Percentiles rank a stretch among this genome's conserved stretches.
Evolutionary conservation across 2,888 invertebrate genomes (phyloP).

Genomic region (Crioceris asparagi): DNA sequence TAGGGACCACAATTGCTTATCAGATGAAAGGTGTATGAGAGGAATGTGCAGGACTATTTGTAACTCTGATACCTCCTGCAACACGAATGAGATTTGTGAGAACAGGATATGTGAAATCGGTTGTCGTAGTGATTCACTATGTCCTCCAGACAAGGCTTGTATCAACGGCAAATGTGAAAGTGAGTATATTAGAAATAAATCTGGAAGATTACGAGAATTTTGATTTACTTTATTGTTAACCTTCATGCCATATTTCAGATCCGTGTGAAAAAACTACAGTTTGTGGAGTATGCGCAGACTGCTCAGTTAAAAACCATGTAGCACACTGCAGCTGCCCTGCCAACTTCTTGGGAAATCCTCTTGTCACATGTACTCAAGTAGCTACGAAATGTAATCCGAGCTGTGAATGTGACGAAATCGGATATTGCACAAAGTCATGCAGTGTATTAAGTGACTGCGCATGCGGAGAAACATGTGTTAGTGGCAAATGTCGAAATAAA

Average conservation of each 20-base stretch:
- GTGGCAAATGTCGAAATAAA: constrained; percentile 60
- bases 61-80: constrained; percentile 75
- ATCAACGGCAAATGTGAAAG: constrained; percentile 72
- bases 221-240: neutral
- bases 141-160: constrained; percentile 66
- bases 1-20: constrained; percentile 71
- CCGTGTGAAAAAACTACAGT: constrained; percentile 64
- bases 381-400: constrained; percentile 60
- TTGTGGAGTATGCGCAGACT: constrained; percentile 77
- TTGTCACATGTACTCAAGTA: constrained; percentile 64
- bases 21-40: constrained; percentile 75
- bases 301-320: constrained; percentile 72
- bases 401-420: constrained; percentile 72
- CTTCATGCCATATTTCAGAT: constrained; percentile 40
- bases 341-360: constrained; percentile 72
- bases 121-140: constrained; percentile 74
- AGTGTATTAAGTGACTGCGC: constrained; percentile 55
- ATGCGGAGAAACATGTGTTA: constrained; percentile 70
- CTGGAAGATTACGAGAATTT: neutral
- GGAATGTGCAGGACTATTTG: constrained; percentile 78
- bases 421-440: constrained; percentile 68
- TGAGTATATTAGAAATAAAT: constrained; percentile 30
- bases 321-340: constrained; percentile 77
- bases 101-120: constrained; percentile 78
- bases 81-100: constrained; percentile 74